Base-by-base conservation (phyloP, 2,113 vertebrate species). In the Nesoenas mayeri region DNA sequence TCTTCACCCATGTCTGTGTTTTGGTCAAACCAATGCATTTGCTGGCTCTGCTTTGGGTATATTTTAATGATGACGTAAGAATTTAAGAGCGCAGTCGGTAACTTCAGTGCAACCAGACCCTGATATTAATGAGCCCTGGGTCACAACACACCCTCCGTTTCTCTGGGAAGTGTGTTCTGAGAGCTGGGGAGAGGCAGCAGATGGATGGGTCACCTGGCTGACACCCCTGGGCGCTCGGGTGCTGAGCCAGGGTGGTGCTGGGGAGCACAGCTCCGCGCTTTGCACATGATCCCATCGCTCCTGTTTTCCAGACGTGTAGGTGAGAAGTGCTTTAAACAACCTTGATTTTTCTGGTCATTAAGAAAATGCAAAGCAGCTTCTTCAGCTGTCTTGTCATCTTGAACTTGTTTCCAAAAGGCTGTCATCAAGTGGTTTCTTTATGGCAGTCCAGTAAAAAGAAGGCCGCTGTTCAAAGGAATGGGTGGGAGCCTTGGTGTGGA, bases 361-460 rank as follows among this genome's bases (percentile, higher is more conserved):
- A 22, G 67, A n/a, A 83, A 91, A 90, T 90, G 93, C 90, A 91
- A 94, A 96, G 74, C 79, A 78, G 51, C 50, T 82, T 83, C 89
- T 91, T 93, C 15, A 26, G 54, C 24, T 38, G 65, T 91, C 70
- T 28, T 38, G 65, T 91, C 70, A 40, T 48, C 70, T 51, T 3
- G 2, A 82, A 40, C 40, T 67, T 47, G 7, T 56, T 93, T 93
- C 56, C 74, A 79, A 79, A 91, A 54, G 21, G 29, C 77, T 81
- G 42, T 47, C 53, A 58, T 88, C 36, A 47, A 74, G 64, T 24
- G 20, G 40, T 31, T 84, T 50, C 64, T 89, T 91, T 65, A 54
- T 83, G 87, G 61, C 40, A 20, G 54, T 10, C 64, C 60, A 11
- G 22, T 16, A 51, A 62, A 65, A 67, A 61, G 18, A 15, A 7